Base-by-base conservation (phyloP, 1,140 invertebrate species). In the Bombus sibiricus region DNA sequence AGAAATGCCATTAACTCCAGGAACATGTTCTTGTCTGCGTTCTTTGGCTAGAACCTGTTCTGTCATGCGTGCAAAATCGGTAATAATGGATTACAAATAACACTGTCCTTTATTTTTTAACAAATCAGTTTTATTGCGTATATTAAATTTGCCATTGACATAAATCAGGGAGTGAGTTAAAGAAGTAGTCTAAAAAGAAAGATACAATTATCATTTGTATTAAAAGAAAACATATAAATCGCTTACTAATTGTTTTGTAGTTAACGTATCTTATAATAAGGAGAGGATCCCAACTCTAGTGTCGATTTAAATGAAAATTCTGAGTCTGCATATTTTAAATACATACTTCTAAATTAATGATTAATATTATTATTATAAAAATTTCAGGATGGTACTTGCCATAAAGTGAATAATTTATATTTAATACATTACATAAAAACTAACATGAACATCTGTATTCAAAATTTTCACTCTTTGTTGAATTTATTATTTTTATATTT, bases 1-100 rank as follows among this genome's bases (percentile, higher is more conserved):
- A n/a, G 96, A 97, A 90, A 94, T 96, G 85, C 96, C 96, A 8
- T 90, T 97, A 10, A 95, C 95, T 85, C 96, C 96, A 18, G 96
- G 96, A 81, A 95, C 94, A 3, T 96, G 96, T 90, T 95, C 96
- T 0, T 94, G 95, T 59, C 90, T 97, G 5, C 93, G 96, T 74
- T 93, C 92, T 32, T 90, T 97, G 69, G 96, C 96, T 8, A 95
- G 96, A 85, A 88, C 90, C 3, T 96, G 96, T 91, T 95, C 96
- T 1, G 89, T 93, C 68, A 94, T 96, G 18, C 93, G 96, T 82
- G 95, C 95, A 13, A 92, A 95, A 72, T 90, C 64, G 68, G 62
- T 81, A 87, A 81, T 28, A 25, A n/a, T 2, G 10, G 3, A 66
- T 43, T 32, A 6, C 12, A 77, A 86, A 41, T 41, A 53, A 73